Evolutionary conservation across 2,888 invertebrate genomes (phyloP).

Genomic region (Pogonocherus hispidulus): DNA sequence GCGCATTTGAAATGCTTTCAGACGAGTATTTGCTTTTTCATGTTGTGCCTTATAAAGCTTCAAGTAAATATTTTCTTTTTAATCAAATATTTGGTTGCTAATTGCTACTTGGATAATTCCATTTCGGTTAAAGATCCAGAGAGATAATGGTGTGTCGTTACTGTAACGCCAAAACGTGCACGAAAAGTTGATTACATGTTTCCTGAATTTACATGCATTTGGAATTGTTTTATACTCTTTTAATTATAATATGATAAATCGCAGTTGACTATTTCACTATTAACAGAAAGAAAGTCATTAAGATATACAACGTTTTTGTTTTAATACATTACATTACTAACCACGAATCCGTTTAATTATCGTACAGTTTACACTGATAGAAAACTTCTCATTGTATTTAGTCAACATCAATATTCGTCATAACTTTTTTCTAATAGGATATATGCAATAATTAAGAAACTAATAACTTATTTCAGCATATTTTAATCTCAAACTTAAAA

Average conservation of each 20-base stretch:
- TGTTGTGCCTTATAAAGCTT: conserved; percentile 23
- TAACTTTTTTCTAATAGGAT: too few species aligned
- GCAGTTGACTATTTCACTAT: conserved; percentile 9
- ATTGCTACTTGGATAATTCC: conserved; percentile 21
- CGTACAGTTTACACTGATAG: background rate
- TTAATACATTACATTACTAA: conserved; percentile 29
- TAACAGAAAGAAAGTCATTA: background rate
- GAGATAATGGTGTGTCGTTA: conserved; percentile 18
- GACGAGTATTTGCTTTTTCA: conserved; percentile 19
- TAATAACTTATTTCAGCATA: too few species aligned
- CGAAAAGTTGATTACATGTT: conserved; percentile 24
- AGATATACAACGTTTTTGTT: conserved; percentile 7
- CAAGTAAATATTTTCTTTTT: conserved; percentile 30
- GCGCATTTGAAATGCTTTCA: conserved; percentile 27
- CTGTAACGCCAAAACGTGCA: background rate
- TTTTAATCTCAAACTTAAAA: too few species aligned
- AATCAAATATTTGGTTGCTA: conserved; percentile 31
- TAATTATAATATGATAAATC: conserved; percentile 15
- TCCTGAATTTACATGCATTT: conserved; percentile 11
- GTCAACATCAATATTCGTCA: too few species aligned
- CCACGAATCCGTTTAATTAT: conserved; percentile 13
- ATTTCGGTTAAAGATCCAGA: conserved; percentile 18
- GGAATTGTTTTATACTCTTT: conserved; percentile 22
- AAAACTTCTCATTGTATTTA: too few species aligned
- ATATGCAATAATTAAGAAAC: too few species aligned